phyloP scores from a whole-genome alignment of 2,797 vertebrate species.

The Bradypus variegatus region DNA sequence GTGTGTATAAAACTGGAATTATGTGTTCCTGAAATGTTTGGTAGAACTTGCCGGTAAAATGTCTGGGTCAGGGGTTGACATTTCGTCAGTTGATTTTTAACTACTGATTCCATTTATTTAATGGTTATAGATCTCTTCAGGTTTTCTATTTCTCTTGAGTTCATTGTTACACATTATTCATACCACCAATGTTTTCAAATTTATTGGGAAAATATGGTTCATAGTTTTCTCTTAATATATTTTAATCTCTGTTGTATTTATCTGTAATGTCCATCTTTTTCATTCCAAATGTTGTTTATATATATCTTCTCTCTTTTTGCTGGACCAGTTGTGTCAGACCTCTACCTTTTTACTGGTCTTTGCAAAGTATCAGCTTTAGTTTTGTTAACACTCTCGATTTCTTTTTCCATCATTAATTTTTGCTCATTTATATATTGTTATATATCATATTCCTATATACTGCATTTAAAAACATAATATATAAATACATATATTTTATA shows the following conservation, averaged over 20 bases:
- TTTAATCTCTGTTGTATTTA: not conserved
- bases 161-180: slow-evolving; percentile 29
- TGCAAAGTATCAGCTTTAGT: slow-evolving; percentile 15
- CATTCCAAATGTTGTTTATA: not conserved
- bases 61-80: slow-evolving; percentile 33
- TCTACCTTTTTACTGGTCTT: not conserved
- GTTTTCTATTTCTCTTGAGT: slow-evolving; percentile 31
- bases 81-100: slow-evolving; percentile 47
- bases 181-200: slow-evolving; percentile 23
- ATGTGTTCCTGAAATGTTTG: slow-evolving; percentile 49
- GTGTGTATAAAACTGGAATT: slow-evolving; percentile 46
- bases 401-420: slow-evolving; percentile 20
- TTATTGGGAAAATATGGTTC: not conserved
- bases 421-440: not conserved
- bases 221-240: not conserved
- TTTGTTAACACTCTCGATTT: not conserved
- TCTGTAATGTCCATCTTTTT: not conserved
- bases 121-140: not conserved
- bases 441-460: not conserved
- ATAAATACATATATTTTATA: not conserved
- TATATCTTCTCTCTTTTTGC: not conserved
- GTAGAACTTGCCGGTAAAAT: slow-evolving; percentile 37
- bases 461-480: not conserved
- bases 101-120: slow-evolving; percentile 27
- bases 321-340: not conserved